Base-by-base conservation (phyloP, 2,888 invertebrate species). In the Parapristionchus giblindavisi region DNA sequence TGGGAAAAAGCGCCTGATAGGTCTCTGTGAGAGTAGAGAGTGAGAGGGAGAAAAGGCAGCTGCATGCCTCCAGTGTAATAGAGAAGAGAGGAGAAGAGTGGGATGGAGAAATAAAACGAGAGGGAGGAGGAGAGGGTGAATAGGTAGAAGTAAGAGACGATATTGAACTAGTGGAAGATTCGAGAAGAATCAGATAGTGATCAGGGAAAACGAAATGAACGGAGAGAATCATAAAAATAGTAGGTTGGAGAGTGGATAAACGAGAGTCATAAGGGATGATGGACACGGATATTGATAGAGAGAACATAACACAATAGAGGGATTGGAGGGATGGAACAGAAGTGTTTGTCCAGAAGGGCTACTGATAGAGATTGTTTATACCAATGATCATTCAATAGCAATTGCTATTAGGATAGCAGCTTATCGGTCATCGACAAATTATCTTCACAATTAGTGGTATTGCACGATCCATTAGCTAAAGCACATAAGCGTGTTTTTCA, bases 1-100 rank as follows among this genome's bases (percentile, higher is more conserved):
- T 24, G 27, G 32, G 34, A 27, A 71, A 71, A 71, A 56, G 56
- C 70, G 70, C 29, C 70, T 71, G 70, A 71, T 71, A 71, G 32
- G 66, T 29, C n/a, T 2, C 17, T n/a, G 38, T 40, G 56, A 38
- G 40, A 34, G 34, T 38, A 56, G 70, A 54, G 38, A 56, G 40
- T 36, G 56, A 0, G 61, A 48, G 48, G 60, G 34, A 32, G 40
- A 71, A 40, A 56, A 40, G 34, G 54, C 54, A 71, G 68, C 68
- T 68, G 68, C 68, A 68, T 68, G 70, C 40, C 56, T 6, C 48
- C 6, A 36, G 0, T 68, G 68, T 68, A 68, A 68, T 68, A 68
- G 51, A 52, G 34, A 52, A 52, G 70, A 24, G 56, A 71, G 17
- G 8, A 36, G 54, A 54, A 17, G 38, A 56, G 70, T 38, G 56